These are phyloP conservation scores for Lagorchestes hirsutus DNA, from an alignment of 2,797 vertebrate genomes.

Conservation along the genomic window DNA sequence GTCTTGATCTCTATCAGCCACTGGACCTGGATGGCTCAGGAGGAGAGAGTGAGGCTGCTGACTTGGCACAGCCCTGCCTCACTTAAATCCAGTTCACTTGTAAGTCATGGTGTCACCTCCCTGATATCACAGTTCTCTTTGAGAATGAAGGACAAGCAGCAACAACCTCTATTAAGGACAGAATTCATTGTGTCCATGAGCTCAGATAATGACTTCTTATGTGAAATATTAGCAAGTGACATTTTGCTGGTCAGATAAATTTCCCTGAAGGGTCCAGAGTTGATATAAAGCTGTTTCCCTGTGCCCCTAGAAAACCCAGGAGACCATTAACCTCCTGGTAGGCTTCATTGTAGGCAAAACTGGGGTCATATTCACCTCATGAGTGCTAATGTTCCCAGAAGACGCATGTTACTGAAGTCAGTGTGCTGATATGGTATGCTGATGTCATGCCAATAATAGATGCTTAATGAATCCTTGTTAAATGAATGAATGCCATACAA, in stretches of 20 bases:
- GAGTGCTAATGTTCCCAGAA: neutral
- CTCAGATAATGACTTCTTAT: neutral
- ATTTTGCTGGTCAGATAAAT: neutral
- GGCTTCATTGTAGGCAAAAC: neutral
- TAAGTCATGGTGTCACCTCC: too few relatives aligned
- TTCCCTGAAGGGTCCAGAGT: neutral
- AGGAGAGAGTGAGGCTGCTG: too few relatives aligned
- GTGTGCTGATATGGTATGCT: neutral
- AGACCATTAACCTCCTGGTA: neutral
- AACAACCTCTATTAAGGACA: neutral
- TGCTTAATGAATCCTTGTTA: neutral
- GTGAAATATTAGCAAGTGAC: neutral
- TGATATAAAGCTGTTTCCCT: neutral
- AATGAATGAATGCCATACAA: neutral
- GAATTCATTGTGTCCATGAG: neutral
- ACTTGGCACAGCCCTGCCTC: too few relatives aligned
- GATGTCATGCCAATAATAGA: neutral
- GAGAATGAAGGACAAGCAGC: too few relatives aligned
- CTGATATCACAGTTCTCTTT: too few relatives aligned
- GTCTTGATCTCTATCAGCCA: too few relatives aligned
- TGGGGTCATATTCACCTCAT: neutral
- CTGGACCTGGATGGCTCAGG: too few relatives aligned
- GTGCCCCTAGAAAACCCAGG: neutral
- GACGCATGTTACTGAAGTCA: neutral
- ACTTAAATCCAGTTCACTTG: too few relatives aligned